Evolutionary conservation across 2,888 invertebrate species (phyloP).

Genomic region (Drosophila neonasuta): DNA sequence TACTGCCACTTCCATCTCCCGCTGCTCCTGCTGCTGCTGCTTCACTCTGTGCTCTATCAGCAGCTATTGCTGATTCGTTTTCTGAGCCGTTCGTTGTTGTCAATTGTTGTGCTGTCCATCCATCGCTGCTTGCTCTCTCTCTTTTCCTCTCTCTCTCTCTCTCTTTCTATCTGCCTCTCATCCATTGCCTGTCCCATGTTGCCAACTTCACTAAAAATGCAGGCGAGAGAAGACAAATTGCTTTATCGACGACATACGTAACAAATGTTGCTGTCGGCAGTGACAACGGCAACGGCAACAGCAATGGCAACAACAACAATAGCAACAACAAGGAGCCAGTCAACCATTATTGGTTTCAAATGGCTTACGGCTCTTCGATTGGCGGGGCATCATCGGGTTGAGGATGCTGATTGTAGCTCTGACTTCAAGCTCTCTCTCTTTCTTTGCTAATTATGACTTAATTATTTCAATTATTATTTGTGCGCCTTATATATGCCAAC

Average conservation of each 20-base stretch:
- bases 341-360: conserved; percentile 73
- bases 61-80: conserved; percentile 43
- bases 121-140: conserved; percentile 1
- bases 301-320: conserved; percentile 24
- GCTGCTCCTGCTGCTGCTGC: not conserved
- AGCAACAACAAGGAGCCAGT: conserved; percentile 44
- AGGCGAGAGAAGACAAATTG: conserved; percentile 75
- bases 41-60: conserved; percentile 5
- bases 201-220: conserved; percentile 64
- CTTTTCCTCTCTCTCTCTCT: not conserved
- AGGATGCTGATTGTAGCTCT: not conserved
- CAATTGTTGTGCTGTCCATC: conserved; percentile 62
- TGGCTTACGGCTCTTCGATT: conserved; percentile 59
- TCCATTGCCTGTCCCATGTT: conserved; percentile 40
- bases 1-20: not conserved
- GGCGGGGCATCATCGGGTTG: conserved; percentile 24
- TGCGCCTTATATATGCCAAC: conserved; percentile 51
- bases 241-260: conserved; percentile 77
- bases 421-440: conserved; percentile 14
- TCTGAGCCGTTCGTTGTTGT: conserved; percentile 56
- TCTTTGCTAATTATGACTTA: conserved; percentile 70
- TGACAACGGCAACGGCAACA: conserved; percentile 65
- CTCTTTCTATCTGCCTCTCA: not conserved
- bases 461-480: conserved; percentile 73
- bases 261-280: conserved; percentile 77